Evolutionary conservation across 2,113 vertebrate species (phyloP).

Genomic region (Nibea albiflora): DNA sequence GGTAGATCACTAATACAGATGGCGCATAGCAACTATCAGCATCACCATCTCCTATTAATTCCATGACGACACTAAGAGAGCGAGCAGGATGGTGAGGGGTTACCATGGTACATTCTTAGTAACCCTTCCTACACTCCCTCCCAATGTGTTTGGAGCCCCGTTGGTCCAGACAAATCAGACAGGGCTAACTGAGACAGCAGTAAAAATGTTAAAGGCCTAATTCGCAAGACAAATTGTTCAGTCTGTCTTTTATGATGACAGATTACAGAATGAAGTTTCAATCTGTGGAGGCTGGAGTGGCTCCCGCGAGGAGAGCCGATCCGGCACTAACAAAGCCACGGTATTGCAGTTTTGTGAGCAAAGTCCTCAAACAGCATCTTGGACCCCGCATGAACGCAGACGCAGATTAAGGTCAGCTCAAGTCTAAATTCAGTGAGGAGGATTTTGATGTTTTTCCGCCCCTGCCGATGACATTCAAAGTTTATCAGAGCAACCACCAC

Average conservation of each 20-base stretch:
- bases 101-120: slow-evolving; percentile 78
- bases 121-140: slow-evolving; percentile 68
- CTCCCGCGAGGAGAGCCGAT: slow-evolving; percentile 33
- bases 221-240: slow-evolving; percentile 54
- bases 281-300: slow-evolving; percentile 36
- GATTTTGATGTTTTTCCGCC: background rate
- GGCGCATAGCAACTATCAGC: slow-evolving; percentile 79
- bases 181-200: slow-evolving; percentile 55
- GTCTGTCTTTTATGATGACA: slow-evolving; percentile 48
- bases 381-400: background rate
- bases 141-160: slow-evolving; percentile 45
- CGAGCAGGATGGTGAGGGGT: slow-evolving; percentile 74
- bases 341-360: slow-evolving; percentile 47
- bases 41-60: slow-evolving; percentile 77
- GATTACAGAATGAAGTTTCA: slow-evolving; percentile 43
- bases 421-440: background rate
- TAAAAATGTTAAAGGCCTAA: slow-evolving; percentile 59
- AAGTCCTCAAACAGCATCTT: slow-evolving; percentile 42
- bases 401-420: background rate
- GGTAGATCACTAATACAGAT: slow-evolving; percentile 64
- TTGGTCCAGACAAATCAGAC: slow-evolving; percentile 68
- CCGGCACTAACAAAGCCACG: slow-evolving; percentile 21
- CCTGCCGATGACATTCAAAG: slow-evolving; percentile 38
- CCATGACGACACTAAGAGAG: slow-evolving; percentile 64
- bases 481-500: slow-evolving; percentile 2